Evolutionary conservation across 1,140 invertebrate species (phyloP).

Genomic region (Sinella curviseta): DNA sequence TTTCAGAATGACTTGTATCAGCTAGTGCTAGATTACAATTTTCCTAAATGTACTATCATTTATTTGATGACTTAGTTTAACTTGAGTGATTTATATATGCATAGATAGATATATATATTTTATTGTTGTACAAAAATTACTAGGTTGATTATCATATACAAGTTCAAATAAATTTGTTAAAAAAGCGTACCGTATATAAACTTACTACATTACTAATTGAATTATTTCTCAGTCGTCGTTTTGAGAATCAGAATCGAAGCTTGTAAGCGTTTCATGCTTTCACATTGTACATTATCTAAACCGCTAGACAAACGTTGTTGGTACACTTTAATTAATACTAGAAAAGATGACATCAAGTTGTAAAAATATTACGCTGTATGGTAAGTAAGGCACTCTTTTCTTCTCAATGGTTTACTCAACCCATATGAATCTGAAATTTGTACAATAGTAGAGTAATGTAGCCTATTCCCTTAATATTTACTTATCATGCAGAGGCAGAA

Average conservation of each 20-base stretch:
- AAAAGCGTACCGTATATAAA: neutral
- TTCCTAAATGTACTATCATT: neutral
- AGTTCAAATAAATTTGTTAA: slow-evolving; percentile 10
- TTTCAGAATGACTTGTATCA: no score
- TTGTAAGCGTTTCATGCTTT: slow-evolving; percentile 12
- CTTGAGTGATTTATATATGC: neutral
- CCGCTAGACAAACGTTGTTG: neutral
- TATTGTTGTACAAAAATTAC: slow-evolving; percentile 20
- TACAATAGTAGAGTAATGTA: neutral
- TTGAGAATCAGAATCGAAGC: slow-evolving; percentile 7
- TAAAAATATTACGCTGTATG: neutral
- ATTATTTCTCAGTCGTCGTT: neutral
- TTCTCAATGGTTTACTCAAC: neutral
- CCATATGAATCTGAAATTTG: neutral
- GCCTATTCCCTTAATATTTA: neutral
- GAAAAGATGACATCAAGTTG: neutral
- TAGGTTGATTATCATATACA: neutral
- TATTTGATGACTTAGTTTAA: neutral
- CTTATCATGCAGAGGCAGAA: neutral
- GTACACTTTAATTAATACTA: neutral
- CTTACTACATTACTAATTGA: neutral
- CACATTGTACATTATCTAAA: neutral
- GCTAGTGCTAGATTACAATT: no score
- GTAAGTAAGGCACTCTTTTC: slow-evolving; percentile 14
- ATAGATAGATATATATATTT: neutral